A percentile compares a stretch with the other conserved stretches of the same genome.
These are phyloP conservation scores for Clunio marinus DNA, from an alignment of 2,888 invertebrate genomes.

Conservation along the genomic window DNA sequence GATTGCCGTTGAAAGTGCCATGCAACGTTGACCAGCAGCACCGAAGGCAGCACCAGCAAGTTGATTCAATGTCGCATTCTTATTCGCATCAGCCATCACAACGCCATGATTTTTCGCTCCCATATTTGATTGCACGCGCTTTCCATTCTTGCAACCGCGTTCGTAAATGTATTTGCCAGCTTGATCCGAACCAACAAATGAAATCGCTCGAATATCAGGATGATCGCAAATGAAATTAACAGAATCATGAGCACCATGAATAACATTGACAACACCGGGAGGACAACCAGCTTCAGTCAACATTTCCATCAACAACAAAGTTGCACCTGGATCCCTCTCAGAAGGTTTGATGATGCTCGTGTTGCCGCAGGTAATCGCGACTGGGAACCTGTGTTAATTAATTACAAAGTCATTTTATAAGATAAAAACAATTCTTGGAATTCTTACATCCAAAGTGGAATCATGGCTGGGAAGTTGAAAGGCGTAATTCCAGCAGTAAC, in stretches of 20 bases:
- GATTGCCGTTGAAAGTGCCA: constrained; percentile 85
- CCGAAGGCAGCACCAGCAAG: constrained; percentile 94
- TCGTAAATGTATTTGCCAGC: constrained; percentile 96
- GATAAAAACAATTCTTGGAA: not conserved
- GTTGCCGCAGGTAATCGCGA: constrained; percentile 87
- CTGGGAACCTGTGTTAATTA: constrained; percentile 56
- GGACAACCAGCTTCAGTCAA: constrained; percentile 93
- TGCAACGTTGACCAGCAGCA: constrained; percentile 98
- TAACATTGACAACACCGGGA: constrained; percentile 90
- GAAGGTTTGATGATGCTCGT: constrained; percentile 94
- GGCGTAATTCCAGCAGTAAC: constrained; percentile 89
- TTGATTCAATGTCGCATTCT: constrained; percentile 91
- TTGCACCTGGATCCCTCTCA: constrained; percentile 95
- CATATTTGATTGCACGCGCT: constrained; percentile 97
- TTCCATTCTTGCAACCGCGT: constrained; percentile 84
- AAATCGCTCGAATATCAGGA: constrained; percentile 92
- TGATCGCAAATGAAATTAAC: constrained; percentile 98
- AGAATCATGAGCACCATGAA: constrained; percentile 91
- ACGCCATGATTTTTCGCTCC: constrained; percentile 99
- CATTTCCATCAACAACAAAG: constrained; percentile 90
- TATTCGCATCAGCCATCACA: constrained; percentile 95
- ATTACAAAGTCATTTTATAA: not conserved
- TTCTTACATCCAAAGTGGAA: constrained; percentile 86
- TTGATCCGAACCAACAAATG: constrained; percentile 95
- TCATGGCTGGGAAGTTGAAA: constrained; percentile 99